Evolutionary conservation across 2,888 invertebrate genomes (phyloP).

Genomic region (Nymphalis c-album): DNA sequence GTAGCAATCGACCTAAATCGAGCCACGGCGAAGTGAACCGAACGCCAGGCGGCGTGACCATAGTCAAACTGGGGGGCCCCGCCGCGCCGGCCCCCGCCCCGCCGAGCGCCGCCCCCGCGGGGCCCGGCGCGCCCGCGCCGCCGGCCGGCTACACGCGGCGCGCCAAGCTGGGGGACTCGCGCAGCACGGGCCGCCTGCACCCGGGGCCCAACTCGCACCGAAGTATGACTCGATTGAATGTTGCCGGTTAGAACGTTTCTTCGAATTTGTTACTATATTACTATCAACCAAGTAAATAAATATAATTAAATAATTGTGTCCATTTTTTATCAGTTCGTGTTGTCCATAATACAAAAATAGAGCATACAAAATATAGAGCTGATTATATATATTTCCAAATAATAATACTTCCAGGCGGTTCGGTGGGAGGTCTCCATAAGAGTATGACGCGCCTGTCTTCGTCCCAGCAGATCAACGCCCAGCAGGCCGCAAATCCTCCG

Average conservation of each 20-base stretch:
- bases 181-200: constrained; percentile 88
- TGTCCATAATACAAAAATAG: too few species aligned
- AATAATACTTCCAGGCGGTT: constrained; percentile 78
- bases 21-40: constrained; percentile 84
- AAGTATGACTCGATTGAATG: constrained; percentile 89
- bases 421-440: constrained; percentile 89
- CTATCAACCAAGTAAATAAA: neutral
- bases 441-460: constrained; percentile 91
- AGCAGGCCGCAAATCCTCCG: constrained; percentile 43
- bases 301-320: too few species aligned
- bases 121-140: constrained; percentile 50
- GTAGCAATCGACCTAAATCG: constrained; percentile 62
- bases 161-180: constrained; percentile 87
- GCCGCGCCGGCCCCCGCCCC: constrained; percentile 39
- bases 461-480: constrained; percentile 87
- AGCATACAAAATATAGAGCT: neutral
- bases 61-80: constrained; percentile 86
- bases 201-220: constrained; percentile 87
- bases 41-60: constrained; percentile 88
- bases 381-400: neutral
- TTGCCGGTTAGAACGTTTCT: constrained; percentile 75
- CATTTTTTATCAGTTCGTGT: neutral
- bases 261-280: neutral
- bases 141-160: constrained; percentile 78
- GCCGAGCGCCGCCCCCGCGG: constrained; percentile 32